Conservation (phyloP, 2,888 invertebrate genomes). For the Pheosia tremula region DNA sequence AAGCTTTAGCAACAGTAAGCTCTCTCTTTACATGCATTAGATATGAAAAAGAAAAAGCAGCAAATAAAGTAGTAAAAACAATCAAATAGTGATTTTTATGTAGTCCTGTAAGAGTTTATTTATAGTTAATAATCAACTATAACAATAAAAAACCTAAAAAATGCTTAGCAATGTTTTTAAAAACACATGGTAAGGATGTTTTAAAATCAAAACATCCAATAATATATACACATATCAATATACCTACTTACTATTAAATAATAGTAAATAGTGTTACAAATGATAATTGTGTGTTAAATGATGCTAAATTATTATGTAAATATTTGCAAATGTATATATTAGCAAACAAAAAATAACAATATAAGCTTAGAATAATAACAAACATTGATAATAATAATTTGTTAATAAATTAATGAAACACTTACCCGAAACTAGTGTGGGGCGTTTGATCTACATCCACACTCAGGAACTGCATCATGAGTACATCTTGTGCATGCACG, state of each 20-base stretch:
- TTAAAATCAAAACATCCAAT: neutral
- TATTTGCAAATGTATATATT: slow-evolving; percentile 24
- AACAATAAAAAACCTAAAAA: too few species aligned
- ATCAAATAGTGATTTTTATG: too few species aligned
- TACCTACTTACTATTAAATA: neutral
- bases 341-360: neutral
- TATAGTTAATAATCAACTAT: neutral
- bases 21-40: too few species aligned
- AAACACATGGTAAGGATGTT: neutral
- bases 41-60: too few species aligned
- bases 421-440: neutral
- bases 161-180: too few species aligned
- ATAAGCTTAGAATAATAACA: slow-evolving; percentile 17
- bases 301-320: slow-evolving; percentile 31
- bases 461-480: slow-evolving; percentile 24
- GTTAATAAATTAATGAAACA: neutral
- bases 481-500: neutral
- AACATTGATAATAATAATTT: slow-evolving; percentile 10
- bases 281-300: slow-evolving; percentile 13
- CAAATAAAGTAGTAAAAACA: too few species aligned
- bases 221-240: neutral
- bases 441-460: slow-evolving; percentile 11
- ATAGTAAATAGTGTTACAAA: neutral
- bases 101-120: too few species aligned
- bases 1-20: too few species aligned